Evolutionary conservation across 2,797 vertebrate species (phyloP).

Genomic region (Peromyscus attwateri): DNA sequence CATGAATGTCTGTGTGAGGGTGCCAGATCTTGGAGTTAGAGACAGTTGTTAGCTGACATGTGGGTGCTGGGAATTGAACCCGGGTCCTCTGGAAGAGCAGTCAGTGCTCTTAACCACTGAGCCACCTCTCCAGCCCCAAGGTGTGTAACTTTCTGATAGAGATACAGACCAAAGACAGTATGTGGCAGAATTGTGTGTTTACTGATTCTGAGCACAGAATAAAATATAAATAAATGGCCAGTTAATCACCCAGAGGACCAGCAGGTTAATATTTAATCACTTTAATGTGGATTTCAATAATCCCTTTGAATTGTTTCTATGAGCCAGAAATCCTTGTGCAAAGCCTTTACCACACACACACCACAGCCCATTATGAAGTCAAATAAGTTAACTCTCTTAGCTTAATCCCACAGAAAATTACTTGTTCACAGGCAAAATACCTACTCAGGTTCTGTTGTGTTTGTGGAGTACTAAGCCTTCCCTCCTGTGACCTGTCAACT

Average conservation of each 20-base stretch:
- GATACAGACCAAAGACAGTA: not conserved
- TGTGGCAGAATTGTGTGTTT: not conserved
- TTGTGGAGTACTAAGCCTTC: not conserved
- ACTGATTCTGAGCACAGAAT: not conserved
- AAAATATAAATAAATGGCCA: conserved; percentile 53
- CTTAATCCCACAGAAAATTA: conserved; percentile 51
- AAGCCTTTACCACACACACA: not conserved
- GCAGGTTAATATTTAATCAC: not conserved
- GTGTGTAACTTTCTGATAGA: not conserved
- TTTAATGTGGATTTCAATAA: not conserved
- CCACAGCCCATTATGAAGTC: not conserved
- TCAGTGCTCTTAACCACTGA: too few species aligned
- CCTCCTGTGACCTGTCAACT: not conserved
- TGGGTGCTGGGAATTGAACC: too few species aligned
- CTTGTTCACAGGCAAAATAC: not conserved
- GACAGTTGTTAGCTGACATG: too few species aligned
- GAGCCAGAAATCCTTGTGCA: not conserved
- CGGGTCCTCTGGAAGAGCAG: too few species aligned
- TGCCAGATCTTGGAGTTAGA: too few species aligned
- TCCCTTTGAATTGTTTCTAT: conserved; percentile 15
- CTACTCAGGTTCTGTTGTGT: not conserved
- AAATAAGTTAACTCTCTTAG: conserved; percentile 32
- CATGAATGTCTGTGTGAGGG: too few species aligned
- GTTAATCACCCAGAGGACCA: not conserved
- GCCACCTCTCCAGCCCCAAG: too few species aligned